Percentiles rank a stretch among this genome's conserved stretches.
Conservation (phyloP, 2,797 vertebrate genomes). For the Pangasius macronema region DNA sequence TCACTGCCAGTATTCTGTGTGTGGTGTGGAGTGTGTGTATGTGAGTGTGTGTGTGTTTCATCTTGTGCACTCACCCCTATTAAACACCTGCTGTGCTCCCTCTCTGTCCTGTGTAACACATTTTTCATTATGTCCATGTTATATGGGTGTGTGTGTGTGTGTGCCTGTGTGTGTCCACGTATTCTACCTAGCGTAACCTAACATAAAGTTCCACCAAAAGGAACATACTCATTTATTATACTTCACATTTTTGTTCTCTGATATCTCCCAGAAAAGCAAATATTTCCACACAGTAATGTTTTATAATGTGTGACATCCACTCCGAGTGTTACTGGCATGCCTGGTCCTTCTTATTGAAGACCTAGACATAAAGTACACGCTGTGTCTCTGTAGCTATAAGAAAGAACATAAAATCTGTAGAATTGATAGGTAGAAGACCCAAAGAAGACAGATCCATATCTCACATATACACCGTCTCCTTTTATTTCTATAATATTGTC, state of each 20-base stretch:
- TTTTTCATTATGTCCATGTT: neutral
- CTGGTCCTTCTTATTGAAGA: neutral
- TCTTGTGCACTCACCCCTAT: conserved; percentile 46
- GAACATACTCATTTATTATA: neutral
- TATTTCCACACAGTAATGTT: neutral
- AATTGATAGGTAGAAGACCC: neutral
- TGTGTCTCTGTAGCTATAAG: conserved; percentile 3
- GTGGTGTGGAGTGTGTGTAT: conserved; percentile 14
- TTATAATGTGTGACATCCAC: neutral
- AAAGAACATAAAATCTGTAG: conserved; percentile 24
- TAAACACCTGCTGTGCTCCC: conserved; percentile 35
- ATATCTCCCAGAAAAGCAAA: neutral
- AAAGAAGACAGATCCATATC: conserved; percentile 10
- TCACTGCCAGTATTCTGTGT: conserved; percentile 30
- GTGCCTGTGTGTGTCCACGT: conserved; percentile 38
- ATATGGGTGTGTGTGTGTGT: conserved; percentile 15
- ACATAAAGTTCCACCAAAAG: neutral
- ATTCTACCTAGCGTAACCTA: neutral
- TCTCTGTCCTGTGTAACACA: neutral
- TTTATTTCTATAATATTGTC: neutral
- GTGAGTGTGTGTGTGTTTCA: conserved; percentile 28
- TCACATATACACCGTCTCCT: neutral
- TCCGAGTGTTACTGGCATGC: neutral
- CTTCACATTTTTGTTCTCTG: neutral
- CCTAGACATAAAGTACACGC: neutral